Percentiles rank a stretch among this genome's conserved stretches.
Evolutionary conservation across 2,113 vertebrate species (phyloP).

Genomic region (Bambusicola thoracicus): DNA sequence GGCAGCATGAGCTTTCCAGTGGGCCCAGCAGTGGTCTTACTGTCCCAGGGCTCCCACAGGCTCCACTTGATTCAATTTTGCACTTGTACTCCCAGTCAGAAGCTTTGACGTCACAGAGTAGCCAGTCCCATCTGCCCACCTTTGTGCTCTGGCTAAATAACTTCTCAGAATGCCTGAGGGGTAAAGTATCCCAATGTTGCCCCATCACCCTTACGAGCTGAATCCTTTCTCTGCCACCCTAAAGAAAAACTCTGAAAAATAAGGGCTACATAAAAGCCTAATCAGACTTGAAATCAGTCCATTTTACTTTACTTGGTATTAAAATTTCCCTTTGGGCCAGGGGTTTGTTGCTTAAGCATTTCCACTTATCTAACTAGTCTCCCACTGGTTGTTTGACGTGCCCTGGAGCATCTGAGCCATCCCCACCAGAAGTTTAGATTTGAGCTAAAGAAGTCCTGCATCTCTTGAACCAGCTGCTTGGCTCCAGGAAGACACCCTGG

Average conservation of each 20-base stretch:
- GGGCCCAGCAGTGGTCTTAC: neutral
- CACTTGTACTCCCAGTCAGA: neutral
- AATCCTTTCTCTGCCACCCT: neutral
- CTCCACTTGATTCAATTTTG: neutral
- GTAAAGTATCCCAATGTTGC: fast-evolving
- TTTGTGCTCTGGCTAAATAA: neutral
- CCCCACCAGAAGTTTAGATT: neutral
- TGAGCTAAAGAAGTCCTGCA: neutral
- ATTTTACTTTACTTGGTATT: neutral
- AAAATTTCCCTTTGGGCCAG: neutral
- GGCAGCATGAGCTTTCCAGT: neutral
- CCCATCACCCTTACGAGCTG: neutral
- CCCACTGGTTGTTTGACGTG: neutral
- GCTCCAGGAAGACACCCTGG: neutral
- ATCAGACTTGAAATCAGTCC: neutral
- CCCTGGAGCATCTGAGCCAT: neutral
- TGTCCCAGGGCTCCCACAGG: neutral
- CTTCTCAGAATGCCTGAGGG: neutral
- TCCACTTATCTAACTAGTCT: neutral
- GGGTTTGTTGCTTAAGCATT: neutral
- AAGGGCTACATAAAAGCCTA: neutral
- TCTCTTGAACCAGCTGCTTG: neutral
- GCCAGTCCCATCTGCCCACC: neutral
- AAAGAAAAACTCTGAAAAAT: neutral
- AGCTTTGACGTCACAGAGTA: neutral